These are phyloP conservation scores for Aphrocallistes beatrix DNA, from an alignment of 37 sponge, comb jelly and placozoan species.

Conservation along the genomic window DNA sequence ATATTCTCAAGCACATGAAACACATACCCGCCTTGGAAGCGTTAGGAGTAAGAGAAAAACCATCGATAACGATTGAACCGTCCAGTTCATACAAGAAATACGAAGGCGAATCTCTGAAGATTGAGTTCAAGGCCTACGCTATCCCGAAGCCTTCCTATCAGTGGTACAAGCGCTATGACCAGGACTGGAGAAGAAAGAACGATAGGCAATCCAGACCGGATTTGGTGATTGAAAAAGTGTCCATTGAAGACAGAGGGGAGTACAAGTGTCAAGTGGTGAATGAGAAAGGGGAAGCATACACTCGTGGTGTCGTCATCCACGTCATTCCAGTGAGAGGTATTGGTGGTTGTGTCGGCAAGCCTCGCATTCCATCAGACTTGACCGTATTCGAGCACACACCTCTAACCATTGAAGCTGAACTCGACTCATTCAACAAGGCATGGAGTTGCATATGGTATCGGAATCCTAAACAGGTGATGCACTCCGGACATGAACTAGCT, in stretches of 20 bases:
- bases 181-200: background rate
- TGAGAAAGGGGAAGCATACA: background rate
- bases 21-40: background rate
- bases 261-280: background rate
- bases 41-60: background rate
- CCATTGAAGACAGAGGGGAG: background rate
- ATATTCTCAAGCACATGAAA: background rate
- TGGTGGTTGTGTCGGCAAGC: background rate
- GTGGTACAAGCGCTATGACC: background rate
- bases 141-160: background rate
- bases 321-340: background rate
- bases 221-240: background rate
- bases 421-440: background rate
- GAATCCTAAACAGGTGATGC: background rate
- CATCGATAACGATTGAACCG: background rate
- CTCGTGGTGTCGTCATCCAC: background rate
- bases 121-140: background rate
- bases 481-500: background rate
- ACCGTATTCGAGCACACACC: background rate
- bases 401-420: background rate
- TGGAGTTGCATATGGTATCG: conserved; percentile 6
- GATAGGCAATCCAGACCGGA: background rate
- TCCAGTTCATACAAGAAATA: background rate
- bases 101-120: background rate
- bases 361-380: background rate